Percentiles rank a stretch among this genome's conserved stretches.
phyloP scores from a whole-genome alignment of 1,140 invertebrate species.

The Eubasilissa regina region DNA sequence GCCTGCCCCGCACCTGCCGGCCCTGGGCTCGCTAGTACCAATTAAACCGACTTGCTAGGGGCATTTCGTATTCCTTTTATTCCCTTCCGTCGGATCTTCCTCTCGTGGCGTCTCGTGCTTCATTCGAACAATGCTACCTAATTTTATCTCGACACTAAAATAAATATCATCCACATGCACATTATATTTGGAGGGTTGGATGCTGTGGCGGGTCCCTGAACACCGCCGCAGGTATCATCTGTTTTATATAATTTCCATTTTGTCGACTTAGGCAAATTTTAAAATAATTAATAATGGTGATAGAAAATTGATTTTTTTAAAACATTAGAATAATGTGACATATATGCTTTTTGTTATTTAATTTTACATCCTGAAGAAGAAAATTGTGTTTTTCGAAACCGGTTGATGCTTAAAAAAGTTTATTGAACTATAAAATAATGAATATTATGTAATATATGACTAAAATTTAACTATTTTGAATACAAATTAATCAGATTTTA shows the following conservation, averaged over 20 bases:
- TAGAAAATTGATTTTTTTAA: too few species aligned
- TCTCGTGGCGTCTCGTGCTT: constrained; percentile 23
- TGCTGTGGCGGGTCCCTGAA: background rate
- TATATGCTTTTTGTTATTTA: too few species aligned
- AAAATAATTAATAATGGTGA: too few species aligned
- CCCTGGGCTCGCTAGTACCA: constrained; percentile 41
- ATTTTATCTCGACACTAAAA: constrained; percentile 47
- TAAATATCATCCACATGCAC: constrained; percentile 42
- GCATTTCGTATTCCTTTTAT: constrained; percentile 50
- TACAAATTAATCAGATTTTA: too few species aligned
- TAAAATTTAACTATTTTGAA: too few species aligned
- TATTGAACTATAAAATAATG: too few species aligned
- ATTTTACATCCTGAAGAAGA: too few species aligned
- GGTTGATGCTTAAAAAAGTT: too few species aligned
- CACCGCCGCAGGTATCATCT: background rate
- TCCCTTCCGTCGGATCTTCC: constrained; percentile 37
- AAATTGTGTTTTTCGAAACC: too few species aligned
- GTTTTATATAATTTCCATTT: background rate
- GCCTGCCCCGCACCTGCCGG: constrained; percentile 47
- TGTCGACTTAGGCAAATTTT: background rate
- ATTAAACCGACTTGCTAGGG: constrained; percentile 53
- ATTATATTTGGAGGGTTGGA: constrained; percentile 43
- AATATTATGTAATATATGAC: too few species aligned
- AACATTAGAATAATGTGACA: too few species aligned
- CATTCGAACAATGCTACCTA: constrained; percentile 52